Evolutionary conservation across 2,888 invertebrate genomes (phyloP).

Genomic region (Phlogophora meticulosa): DNA sequence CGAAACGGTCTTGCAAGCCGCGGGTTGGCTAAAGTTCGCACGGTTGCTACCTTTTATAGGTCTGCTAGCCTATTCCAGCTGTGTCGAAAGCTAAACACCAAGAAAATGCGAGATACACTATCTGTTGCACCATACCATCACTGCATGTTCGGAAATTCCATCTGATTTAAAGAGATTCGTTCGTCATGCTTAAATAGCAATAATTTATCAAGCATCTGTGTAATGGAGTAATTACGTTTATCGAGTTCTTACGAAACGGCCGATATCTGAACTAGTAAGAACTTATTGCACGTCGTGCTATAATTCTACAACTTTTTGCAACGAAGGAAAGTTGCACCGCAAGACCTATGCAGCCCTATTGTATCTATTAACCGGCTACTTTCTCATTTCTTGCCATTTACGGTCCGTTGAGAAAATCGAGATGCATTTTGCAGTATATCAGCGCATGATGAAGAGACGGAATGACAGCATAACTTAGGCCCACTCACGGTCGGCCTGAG

Average conservation of each 20-base stretch:
- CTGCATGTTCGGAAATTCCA: slow-evolving; percentile 72
- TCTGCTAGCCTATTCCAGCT: slow-evolving; percentile 67
- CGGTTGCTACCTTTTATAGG: slow-evolving; percentile 82
- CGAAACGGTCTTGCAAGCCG: slow-evolving; percentile 84
- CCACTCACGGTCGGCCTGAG: slow-evolving; percentile 65
- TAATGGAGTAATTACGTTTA: slow-evolving; percentile 82
- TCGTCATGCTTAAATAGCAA: slow-evolving; percentile 70
- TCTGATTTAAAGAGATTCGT: slow-evolving; percentile 74
- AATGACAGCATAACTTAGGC: slow-evolving; percentile 75
- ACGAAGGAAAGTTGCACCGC: slow-evolving; percentile 85
- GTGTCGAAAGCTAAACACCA: slow-evolving; percentile 82
- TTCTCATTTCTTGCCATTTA: slow-evolving; percentile 90
- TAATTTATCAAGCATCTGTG: slow-evolving; percentile 74
- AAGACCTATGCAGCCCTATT: slow-evolving; percentile 88
- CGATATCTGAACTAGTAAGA: slow-evolving; percentile 77
- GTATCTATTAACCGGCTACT: slow-evolving; percentile 90
- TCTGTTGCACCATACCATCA: slow-evolving; percentile 72
- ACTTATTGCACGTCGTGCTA: slow-evolving; percentile 76
- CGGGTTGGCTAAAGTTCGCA: slow-evolving; percentile 83
- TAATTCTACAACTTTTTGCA: slow-evolving; percentile 85
- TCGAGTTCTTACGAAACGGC: slow-evolving; percentile 82
- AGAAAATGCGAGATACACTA: slow-evolving; percentile 75
- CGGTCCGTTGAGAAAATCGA: slow-evolving; percentile 87
- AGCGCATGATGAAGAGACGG: slow-evolving; percentile 77
- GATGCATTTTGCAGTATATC: slow-evolving; percentile 82